phyloP scores from a whole-genome alignment of 1,140 invertebrate species.

The Teleopsis dalmanni region DNA sequence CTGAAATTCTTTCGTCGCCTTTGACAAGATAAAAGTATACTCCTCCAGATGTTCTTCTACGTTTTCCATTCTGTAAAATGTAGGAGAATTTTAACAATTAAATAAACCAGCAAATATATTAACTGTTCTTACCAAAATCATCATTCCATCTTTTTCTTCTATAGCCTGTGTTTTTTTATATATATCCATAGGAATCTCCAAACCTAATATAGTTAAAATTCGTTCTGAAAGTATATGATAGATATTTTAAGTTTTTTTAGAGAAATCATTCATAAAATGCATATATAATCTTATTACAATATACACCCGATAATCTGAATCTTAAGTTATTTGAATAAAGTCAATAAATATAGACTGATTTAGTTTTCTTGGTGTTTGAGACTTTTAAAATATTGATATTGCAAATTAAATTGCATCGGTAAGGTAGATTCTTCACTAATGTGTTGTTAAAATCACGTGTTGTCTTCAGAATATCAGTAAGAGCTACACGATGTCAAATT shows the following conservation, averaged over 20 bases:
- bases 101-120: not conserved
- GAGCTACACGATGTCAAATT: too few species aligned
- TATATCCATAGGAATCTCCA: conserved; percentile 64
- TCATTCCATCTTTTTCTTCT: conserved; percentile 73
- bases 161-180: conserved; percentile 71
- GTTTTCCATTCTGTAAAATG: conserved; percentile 59
- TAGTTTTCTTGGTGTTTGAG: not conserved
- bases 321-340: not conserved
- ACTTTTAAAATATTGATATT: too few species aligned
- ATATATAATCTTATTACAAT: not conserved
- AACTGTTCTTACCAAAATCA: conserved; percentile 56
- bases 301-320: not conserved
- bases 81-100: not conserved
- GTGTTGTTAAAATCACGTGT: too few species aligned
- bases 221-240: conserved; percentile 53
- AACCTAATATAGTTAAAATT: conserved; percentile 64
- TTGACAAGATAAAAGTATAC: conserved; percentile 75
- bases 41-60: conserved; percentile 74
- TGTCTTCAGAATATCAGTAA: too few species aligned
- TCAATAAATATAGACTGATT: not conserved
- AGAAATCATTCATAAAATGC: not conserved
- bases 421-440: too few species aligned
- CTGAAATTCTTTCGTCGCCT: conserved; percentile 60
- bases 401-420: too few species aligned
- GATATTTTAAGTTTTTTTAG: not conserved